Conservation (phyloP, 2,888 invertebrate genomes). For the Tenthredo amoena region DNA sequence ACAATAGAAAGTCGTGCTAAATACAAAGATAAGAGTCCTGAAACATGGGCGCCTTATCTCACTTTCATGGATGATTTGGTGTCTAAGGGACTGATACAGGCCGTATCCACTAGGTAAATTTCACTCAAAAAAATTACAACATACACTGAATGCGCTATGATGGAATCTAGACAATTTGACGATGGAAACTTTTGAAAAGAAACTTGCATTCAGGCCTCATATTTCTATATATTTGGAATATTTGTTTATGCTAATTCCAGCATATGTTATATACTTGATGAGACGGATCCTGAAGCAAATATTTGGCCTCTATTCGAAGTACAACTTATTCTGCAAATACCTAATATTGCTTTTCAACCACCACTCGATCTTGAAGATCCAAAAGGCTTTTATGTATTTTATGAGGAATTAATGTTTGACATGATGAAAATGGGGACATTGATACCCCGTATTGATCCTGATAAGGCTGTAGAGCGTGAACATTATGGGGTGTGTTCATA, state of each 20-base stretch:
- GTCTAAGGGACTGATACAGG: slow-evolving; percentile 80
- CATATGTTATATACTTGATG: slow-evolving; percentile 81
- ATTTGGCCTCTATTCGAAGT: slow-evolving; percentile 88
- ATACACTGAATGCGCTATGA: neutral
- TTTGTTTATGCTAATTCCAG: slow-evolving; percentile 71
- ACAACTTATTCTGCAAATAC: slow-evolving; percentile 86
- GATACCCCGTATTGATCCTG: slow-evolving; percentile 82
- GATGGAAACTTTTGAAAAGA: neutral
- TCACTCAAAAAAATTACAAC: neutral
- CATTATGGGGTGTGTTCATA: slow-evolving; percentile 75
- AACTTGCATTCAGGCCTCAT: neutral
- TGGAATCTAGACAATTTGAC: neutral
- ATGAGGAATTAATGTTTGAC: slow-evolving; percentile 87
- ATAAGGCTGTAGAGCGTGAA: slow-evolving; percentile 63
- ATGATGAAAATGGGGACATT: slow-evolving; percentile 87
- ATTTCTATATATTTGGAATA: neutral
- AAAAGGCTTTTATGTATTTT: slow-evolving; percentile 84
- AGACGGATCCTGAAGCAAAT: slow-evolving; percentile 82
- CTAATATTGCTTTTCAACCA: slow-evolving; percentile 87
- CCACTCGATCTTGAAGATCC: slow-evolving; percentile 84
- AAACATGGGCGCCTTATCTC: slow-evolving; percentile 83
- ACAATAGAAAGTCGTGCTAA: slow-evolving; percentile 69
- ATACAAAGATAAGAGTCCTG: slow-evolving; percentile 66
- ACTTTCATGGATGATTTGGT: slow-evolving; percentile 84
- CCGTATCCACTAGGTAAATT: slow-evolving; percentile 77